Percentiles rank a stretch among this genome's conserved stretches.
Conservation (phyloP, 2,113 vertebrate species). For the Coptodon bakossiorum region DNA sequence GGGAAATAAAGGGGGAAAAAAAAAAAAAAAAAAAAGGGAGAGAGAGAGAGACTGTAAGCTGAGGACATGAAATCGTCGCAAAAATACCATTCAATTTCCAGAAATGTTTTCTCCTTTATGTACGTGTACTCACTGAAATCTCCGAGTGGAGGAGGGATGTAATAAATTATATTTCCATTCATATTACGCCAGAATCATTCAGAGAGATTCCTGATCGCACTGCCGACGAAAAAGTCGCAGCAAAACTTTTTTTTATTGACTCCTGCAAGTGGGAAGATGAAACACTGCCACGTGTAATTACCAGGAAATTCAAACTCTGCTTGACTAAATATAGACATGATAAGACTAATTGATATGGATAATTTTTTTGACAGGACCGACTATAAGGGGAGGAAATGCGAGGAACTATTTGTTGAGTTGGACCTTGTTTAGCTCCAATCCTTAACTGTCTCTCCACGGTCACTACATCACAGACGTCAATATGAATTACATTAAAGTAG, state of each 20-base stretch:
- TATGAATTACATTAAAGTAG: slow-evolving; percentile 41
- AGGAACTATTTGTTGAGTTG: not conserved
- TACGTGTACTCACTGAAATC: slow-evolving; percentile 2
- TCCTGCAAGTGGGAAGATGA: slow-evolving; percentile 6
- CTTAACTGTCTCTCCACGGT: slow-evolving; percentile 23
- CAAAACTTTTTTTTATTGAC: slow-evolving; percentile 29
- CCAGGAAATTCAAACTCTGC: slow-evolving; percentile 37
- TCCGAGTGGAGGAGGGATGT: not conserved
- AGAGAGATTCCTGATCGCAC: not conserved
- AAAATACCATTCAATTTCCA: slow-evolving; percentile 28
- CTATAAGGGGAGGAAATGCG: slow-evolving; percentile 9
- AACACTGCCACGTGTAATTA: slow-evolving; percentile 36
- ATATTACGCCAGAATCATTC: slow-evolving; percentile 17
- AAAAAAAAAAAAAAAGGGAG: not conserved
- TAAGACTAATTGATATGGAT: slow-evolving; percentile 32
- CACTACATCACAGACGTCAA: slow-evolving; percentile 42
- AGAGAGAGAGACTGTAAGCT: not conserved
- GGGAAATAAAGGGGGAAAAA: no score
- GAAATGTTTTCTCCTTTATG: slow-evolving; percentile 11
- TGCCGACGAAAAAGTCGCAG: slow-evolving; percentile 6
- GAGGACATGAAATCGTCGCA: slow-evolving; percentile 20
- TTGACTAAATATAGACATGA: slow-evolving; percentile 33
- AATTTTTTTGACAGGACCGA: slow-evolving; percentile 56
- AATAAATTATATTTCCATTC: slow-evolving; percentile 35
- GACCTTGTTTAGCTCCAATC: slow-evolving; percentile 33